Evolutionary conservation across 37 sponge, comb jelly and placozoan species (phyloP).

Genomic region (Halisarca cf. caerulea): DNA sequence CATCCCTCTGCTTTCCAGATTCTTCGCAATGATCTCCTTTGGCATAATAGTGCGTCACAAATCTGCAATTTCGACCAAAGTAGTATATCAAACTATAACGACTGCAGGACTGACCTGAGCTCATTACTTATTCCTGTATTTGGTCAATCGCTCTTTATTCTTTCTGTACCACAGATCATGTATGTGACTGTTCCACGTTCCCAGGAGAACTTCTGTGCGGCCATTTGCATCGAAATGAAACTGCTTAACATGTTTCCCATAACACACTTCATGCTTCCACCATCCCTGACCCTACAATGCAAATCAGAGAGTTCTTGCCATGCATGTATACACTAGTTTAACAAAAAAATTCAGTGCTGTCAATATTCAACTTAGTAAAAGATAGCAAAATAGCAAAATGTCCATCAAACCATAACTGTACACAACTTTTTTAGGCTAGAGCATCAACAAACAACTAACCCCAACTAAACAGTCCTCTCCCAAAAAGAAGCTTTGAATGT

Average conservation of each 20-base stretch:
- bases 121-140: neutral
- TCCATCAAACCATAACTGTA: too few relatives aligned
- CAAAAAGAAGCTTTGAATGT: neutral
- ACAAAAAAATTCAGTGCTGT: too few relatives aligned
- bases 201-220: slow-evolving; percentile 47
- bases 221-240: slow-evolving; percentile 33
- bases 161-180: slow-evolving; percentile 71
- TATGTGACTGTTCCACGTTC: slow-evolving; percentile 51
- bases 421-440: too few relatives aligned
- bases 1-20: slow-evolving; percentile 58
- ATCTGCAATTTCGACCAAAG: too few relatives aligned
- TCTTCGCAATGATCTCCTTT: slow-evolving; percentile 78
- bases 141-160: slow-evolving; percentile 10
- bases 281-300: slow-evolving; percentile 49
- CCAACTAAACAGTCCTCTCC: neutral
- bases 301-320: too few relatives aligned
- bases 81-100: too few relatives aligned
- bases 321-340: too few relatives aligned
- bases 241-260: slow-evolving; percentile 59
- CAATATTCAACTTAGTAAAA: too few relatives aligned
- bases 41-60: slow-evolving; percentile 66
- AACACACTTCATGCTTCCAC: slow-evolving; percentile 85
- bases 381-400: too few relatives aligned
- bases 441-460: neutral
- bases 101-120: too few relatives aligned